Conservation (phyloP, 2,888 invertebrate genomes). For the Zhuqinia jingwanae region DNA sequence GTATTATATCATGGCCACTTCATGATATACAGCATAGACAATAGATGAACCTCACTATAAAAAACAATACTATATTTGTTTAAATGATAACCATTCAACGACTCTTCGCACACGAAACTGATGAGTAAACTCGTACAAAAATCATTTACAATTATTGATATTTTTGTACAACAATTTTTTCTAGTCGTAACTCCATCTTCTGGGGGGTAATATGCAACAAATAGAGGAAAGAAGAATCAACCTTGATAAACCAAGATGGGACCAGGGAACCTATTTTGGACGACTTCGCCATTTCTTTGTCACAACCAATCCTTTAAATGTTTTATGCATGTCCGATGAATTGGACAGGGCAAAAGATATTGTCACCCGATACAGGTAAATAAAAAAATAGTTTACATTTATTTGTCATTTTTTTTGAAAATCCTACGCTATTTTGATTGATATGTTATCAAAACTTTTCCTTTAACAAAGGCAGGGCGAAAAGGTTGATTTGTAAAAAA, state of each 20-base stretch:
- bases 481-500: conserved; percentile 81
- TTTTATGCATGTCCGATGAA: conserved; percentile 81
- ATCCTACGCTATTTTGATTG: too few species aligned
- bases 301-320: conserved; percentile 84
- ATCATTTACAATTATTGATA: too few species aligned
- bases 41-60: too few species aligned
- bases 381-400: too few species aligned
- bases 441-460: not conserved
- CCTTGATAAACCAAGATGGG: conserved; percentile 83
- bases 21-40: too few species aligned
- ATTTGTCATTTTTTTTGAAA: too few species aligned
- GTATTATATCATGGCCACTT: too few species aligned
- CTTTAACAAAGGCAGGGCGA: conserved; percentile 56
- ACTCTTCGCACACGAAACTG: not conserved
- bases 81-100: too few species aligned
- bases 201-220: conserved; percentile 40
- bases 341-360: conserved; percentile 83
- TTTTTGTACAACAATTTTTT: not conserved
- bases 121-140: too few species aligned
- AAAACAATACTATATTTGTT: too few species aligned
- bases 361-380: conserved; percentile 82
- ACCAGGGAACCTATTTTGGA: conserved; percentile 83
- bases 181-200: not conserved
- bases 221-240: conserved; percentile 55
- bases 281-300: conserved; percentile 83